Evolutionary conservation across 2,888 invertebrate genomes (phyloP).

Genomic region (Polymixis flavicincta): DNA sequence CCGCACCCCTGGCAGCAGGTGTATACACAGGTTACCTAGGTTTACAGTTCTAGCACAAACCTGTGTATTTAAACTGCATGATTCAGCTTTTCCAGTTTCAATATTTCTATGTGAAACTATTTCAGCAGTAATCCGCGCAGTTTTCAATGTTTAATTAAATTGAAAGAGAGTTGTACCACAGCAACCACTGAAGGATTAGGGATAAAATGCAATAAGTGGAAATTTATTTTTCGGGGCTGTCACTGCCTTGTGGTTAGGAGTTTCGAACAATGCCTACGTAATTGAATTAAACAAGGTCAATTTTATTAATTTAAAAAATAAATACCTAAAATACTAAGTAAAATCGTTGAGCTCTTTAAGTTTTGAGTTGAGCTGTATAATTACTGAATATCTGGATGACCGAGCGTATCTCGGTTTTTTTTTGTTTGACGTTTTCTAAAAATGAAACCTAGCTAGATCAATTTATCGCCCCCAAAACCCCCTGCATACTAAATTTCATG

Average conservation of each 20-base stretch:
- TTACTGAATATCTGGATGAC: too few species aligned
- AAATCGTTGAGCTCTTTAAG: too few species aligned
- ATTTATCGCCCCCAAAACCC: too few species aligned
- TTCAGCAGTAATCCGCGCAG: constrained; percentile 49
- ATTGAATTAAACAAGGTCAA: neutral
- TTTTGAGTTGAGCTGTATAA: too few species aligned
- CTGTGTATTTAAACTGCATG: neutral
- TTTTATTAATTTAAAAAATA: too few species aligned
- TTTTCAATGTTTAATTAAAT: constrained; percentile 68
- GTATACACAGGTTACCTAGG: too few species aligned
- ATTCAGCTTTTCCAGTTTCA: constrained; percentile 27
- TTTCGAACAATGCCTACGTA: neutral
- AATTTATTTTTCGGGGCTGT: constrained; percentile 33
- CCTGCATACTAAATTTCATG: too few species aligned
- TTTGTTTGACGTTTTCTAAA: too few species aligned
- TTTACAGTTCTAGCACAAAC: neutral
- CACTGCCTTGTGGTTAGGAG: constrained; percentile 13
- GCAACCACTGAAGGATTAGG: constrained; percentile 36
- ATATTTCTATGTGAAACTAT: constrained; percentile 51
- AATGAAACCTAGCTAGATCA: too few species aligned
- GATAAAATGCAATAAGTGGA: constrained; percentile 38
- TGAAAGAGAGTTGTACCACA: constrained; percentile 61
- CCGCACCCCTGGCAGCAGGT: too few species aligned
- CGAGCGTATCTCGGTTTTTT: too few species aligned
- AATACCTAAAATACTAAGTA: too few species aligned